These are phyloP conservation scores for Amphiura filiformis DNA, from an alignment of 35 echinoderm and acorn worm genomes.

Conservation along the genomic window DNA sequence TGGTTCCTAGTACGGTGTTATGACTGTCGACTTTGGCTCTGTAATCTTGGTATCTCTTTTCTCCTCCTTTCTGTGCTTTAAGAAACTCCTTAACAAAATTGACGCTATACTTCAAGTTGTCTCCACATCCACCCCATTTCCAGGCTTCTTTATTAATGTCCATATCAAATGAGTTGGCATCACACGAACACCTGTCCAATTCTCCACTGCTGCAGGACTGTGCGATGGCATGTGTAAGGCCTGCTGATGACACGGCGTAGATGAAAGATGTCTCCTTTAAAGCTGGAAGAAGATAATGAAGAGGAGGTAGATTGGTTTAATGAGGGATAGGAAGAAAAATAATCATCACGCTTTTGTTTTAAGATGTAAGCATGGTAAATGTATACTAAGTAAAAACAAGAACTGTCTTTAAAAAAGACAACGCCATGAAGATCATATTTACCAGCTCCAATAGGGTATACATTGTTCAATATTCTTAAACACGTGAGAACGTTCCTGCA, in stretches of 20 bases:
- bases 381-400: too few species aligned
- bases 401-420: too few species aligned
- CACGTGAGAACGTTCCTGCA: too few species aligned
- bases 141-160: slow-evolving; percentile 75
- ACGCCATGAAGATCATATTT: too few species aligned
- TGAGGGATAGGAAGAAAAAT: too few species aligned
- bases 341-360: too few species aligned
- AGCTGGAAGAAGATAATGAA: slow-evolving; percentile 24
- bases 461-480: too few species aligned
- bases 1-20: slow-evolving; percentile 88
- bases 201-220: slow-evolving; percentile 67
- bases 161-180: slow-evolving; percentile 61
- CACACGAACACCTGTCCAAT: slow-evolving; percentile 69
- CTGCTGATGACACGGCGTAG: slow-evolving; percentile 80
- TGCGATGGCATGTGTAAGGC: slow-evolving; percentile 73
- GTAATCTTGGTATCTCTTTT: slow-evolving; percentile 37
- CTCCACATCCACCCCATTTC: slow-evolving; percentile 95
- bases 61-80: slow-evolving; percentile 29
- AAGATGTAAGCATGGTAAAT: too few species aligned
- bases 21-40: slow-evolving; percentile 75
- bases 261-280: slow-evolving; percentile 80
- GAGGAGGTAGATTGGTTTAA: too few species aligned
- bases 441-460: too few species aligned
- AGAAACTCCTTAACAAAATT: slow-evolving; percentile 87
- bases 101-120: slow-evolving; percentile 89